Evolutionary conservation across 2,113 vertebrate genomes (phyloP).

Genomic region (Apteryx mantelli): DNA sequence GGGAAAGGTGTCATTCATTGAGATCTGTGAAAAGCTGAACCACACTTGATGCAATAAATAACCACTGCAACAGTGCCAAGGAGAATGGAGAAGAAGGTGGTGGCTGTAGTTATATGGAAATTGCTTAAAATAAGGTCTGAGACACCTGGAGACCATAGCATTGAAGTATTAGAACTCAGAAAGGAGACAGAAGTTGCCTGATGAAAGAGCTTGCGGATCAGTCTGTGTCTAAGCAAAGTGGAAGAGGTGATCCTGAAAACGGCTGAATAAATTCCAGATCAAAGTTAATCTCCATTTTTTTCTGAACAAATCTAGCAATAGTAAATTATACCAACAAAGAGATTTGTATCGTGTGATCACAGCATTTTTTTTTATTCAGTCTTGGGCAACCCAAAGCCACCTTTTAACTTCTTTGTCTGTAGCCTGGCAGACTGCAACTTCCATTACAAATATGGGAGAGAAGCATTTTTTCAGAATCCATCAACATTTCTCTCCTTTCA

Average conservation of each 20-base stretch:
- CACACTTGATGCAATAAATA: too few species aligned
- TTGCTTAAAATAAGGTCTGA: neutral
- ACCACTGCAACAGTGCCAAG: too few species aligned
- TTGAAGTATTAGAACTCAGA: neutral
- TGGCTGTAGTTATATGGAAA: neutral
- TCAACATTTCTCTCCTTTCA: neutral
- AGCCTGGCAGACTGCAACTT: neutral
- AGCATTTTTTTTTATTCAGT: neutral
- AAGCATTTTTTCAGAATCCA: neutral
- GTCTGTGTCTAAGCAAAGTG: neutral
- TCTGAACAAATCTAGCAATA: neutral
- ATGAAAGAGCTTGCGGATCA: neutral
- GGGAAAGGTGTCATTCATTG: too few species aligned
- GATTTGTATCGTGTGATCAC: neutral
- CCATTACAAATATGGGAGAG: neutral
- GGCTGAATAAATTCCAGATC: neutral
- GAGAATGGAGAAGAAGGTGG: too few species aligned
- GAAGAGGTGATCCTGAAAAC: neutral
- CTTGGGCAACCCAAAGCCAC: neutral
- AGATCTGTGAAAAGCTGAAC: too few species aligned
- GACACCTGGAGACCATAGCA: neutral
- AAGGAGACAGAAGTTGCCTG: neutral
- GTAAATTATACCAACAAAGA: neutral
- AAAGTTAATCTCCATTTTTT: neutral
- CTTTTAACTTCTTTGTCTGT: neutral